phyloP scores from a whole-genome alignment of 2,113 vertebrate genomes.

The Misgurnus mizolepis region DNA sequence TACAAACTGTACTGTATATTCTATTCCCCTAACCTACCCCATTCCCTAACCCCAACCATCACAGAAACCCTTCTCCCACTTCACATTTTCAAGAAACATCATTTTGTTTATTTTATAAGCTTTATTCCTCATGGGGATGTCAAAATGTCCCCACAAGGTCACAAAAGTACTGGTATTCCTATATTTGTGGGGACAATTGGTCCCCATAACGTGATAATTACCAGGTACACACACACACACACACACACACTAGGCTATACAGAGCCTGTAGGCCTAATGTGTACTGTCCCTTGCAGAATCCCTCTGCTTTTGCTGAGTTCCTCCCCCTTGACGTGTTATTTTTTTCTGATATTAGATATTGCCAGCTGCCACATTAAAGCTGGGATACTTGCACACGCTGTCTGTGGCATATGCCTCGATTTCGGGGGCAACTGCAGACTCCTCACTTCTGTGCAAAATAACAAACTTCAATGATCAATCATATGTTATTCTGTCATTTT shows the following conservation, averaged over 20 bases:
- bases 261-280: conserved; percentile 58
- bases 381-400: conserved; percentile 67
- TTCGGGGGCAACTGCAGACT: conserved; percentile 63
- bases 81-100: no score
- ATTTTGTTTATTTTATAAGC: no score
- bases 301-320: conserved; percentile 67
- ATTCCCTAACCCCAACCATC: no score
- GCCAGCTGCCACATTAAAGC: conserved; percentile 79
- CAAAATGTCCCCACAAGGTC: no score
- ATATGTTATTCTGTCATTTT: conserved; percentile 88
- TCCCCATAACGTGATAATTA: background rate
- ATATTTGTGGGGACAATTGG: no score
- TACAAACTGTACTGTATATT: no score
- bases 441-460: conserved; percentile 40
- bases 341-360: conserved; percentile 80
- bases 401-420: conserved; percentile 76
- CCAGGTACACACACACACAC: no score
- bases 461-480: conserved; percentile 87
- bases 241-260: no score
- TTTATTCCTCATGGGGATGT: no score
- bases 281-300: conserved; percentile 56
- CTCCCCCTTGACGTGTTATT: conserved; percentile 75
- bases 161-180: no score
- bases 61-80: no score
- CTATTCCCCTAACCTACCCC: no score